Evolutionary conservation across 2,888 invertebrate genomes (phyloP).

Genomic region (Megamerina dolium): DNA sequence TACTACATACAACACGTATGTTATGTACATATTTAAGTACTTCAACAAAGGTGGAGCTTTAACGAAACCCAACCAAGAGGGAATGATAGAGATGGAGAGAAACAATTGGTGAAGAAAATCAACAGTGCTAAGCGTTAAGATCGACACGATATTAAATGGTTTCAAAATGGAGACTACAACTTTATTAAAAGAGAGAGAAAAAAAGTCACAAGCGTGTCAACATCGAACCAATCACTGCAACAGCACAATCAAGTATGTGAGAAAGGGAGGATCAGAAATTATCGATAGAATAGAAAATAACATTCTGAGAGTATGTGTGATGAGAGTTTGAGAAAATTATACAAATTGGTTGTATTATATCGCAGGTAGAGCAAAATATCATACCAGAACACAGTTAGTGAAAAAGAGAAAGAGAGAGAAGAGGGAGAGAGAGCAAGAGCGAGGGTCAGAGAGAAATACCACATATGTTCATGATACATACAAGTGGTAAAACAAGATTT

Average conservation of each 20-base stretch:
- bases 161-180: conserved; percentile 26
- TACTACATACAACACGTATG: too few relatives aligned
- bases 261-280: too few relatives aligned
- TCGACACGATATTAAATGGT: conserved; percentile 28
- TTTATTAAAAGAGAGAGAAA: conserved; percentile 1
- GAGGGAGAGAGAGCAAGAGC: neutral
- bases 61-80: too few relatives aligned
- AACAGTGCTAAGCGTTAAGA: conserved; percentile 41
- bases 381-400: too few relatives aligned
- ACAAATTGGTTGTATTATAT: too few relatives aligned
- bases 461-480: neutral
- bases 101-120: conserved; percentile 39
- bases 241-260: too few relatives aligned
- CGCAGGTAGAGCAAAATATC: too few relatives aligned
- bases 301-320: conserved; percentile 5
- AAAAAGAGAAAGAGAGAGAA: conserved; percentile 5
- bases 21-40: too few relatives aligned
- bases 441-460: neutral
- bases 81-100: too few relatives aligned
- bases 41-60: conserved; percentile 16
- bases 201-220: too few relatives aligned
- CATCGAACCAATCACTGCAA: too few relatives aligned
- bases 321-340: too few relatives aligned
- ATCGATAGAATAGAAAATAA: conserved; percentile 7
- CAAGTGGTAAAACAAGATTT: neutral